These are phyloP conservation scores for Tor tambroides DNA, from an alignment of 2,113 vertebrate genomes.

Conservation along the genomic window DNA sequence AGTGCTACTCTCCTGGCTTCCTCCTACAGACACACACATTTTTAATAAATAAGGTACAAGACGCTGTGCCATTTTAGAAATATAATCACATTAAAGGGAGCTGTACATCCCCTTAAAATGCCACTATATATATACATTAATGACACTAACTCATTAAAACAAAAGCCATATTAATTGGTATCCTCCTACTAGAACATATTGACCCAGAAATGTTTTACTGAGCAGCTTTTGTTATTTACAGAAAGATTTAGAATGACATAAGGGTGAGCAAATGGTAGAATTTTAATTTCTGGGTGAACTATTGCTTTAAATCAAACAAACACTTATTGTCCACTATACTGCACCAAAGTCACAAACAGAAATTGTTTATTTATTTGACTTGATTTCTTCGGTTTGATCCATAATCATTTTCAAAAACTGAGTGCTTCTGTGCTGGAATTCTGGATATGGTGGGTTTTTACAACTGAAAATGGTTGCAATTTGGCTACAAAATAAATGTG, in stretches of 20 bases:
- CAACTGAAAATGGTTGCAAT: not conserved
- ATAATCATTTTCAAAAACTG: not conserved
- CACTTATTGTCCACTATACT: not conserved
- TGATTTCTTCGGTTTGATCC: not conserved
- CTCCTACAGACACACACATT: slow-evolving; percentile 76
- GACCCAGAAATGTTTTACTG: not conserved
- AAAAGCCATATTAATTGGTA: not conserved
- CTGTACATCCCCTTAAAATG: not conserved
- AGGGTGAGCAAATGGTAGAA: not conserved
- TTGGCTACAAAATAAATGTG: not conserved
- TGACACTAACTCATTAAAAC: not conserved
- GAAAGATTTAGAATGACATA: not conserved
- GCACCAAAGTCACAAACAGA: not conserved
- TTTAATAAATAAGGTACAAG: not conserved
- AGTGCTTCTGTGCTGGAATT: not conserved
- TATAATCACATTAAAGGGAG: not conserved
- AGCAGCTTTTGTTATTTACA: no score
- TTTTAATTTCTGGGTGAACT: not conserved
- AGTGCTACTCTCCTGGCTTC: slow-evolving; percentile 90
- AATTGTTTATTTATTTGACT: not conserved
- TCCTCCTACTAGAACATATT: not conserved
- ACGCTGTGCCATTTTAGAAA: not conserved
- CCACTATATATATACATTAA: not conserved
- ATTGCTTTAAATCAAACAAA: not conserved
- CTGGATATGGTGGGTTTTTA: not conserved